Evolutionary conservation across 2,113 vertebrate genomes (phyloP).

Genomic region (Etia nguti): DNA sequence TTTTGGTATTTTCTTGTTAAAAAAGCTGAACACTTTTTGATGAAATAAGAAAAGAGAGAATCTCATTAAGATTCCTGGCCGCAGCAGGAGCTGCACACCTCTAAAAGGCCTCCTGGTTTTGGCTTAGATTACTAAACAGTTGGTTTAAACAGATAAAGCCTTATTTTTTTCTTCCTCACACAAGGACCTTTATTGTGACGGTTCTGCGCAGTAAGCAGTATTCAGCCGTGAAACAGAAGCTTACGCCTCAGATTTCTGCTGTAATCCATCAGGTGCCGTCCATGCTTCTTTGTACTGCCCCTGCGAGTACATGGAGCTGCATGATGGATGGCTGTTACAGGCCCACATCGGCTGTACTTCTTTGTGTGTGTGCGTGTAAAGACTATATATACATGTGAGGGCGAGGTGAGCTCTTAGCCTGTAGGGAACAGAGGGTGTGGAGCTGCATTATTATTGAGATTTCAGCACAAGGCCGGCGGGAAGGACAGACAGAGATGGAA

Average conservation of each 20-base stretch:
- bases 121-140: constrained; percentile 22
- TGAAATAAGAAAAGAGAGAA: not conserved
- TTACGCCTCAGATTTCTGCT: constrained; percentile 24
- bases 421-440: not conserved
- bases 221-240: constrained; percentile 10
- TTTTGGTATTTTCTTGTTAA: not conserved
- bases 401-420: constrained; percentile 16
- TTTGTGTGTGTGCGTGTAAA: not conserved
- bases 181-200: constrained; percentile 2
- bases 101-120: constrained; percentile 14
- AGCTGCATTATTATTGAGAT: constrained; percentile 40
- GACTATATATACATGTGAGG: not conserved
- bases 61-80: constrained; percentile 39
- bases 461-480: constrained; percentile 37
- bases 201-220: constrained; percentile 10
- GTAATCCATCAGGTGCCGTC: constrained; percentile 31
- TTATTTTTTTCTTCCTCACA: not conserved
- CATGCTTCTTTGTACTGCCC: not conserved
- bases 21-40: constrained; percentile 1
- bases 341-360: not conserved
- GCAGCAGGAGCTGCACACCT: not conserved
- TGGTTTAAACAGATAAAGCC: constrained; percentile 20
- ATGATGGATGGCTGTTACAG: constrained; percentile 45
- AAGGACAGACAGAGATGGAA: constrained; percentile 29
- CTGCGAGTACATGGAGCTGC: not conserved